Evolutionary conservation across 2,888 invertebrate genomes (phyloP).

Genomic region (Drosophila rellima): DNA sequence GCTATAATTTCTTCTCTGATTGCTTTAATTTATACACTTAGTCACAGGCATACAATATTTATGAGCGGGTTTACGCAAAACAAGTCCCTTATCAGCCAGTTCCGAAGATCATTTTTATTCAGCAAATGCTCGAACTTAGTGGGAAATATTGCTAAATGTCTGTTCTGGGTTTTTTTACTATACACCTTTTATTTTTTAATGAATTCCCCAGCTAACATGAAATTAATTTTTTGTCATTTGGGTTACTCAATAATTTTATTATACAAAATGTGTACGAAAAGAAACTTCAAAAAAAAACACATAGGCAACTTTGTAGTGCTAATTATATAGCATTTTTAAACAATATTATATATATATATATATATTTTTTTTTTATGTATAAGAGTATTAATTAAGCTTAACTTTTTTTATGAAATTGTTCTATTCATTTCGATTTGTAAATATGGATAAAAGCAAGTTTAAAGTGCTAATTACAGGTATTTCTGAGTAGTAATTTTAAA

Average conservation of each 20-base stretch:
- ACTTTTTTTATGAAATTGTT: not conserved
- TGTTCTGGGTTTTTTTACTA: not conserved
- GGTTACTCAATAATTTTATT: too few species aligned
- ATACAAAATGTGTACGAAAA: too few species aligned
- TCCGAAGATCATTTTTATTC: conserved; percentile 1
- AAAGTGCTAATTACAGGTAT: not conserved
- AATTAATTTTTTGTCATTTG: too few species aligned
- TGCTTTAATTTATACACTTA: not conserved
- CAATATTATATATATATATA: too few species aligned
- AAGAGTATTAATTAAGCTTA: not conserved
- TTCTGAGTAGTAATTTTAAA: not conserved
- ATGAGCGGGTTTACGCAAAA: not conserved
- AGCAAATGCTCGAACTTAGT: not conserved
- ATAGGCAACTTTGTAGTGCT: too few species aligned
- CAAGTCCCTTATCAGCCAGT: conserved; percentile 4
- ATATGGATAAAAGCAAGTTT: too few species aligned
- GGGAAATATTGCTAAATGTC: not conserved
- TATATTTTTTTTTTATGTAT: too few species aligned
- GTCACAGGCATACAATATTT: not conserved
- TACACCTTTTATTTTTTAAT: too few species aligned
- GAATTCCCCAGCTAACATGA: too few species aligned
- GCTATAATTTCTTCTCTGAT: not conserved
- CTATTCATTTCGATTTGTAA: not conserved
- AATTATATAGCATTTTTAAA: too few species aligned
- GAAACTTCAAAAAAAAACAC: too few species aligned